Evolutionary conservation across 2,888 invertebrate species (phyloP), one percentile per base, ranked within the genome.

Genomic region (Phengaris arion): DNA sequence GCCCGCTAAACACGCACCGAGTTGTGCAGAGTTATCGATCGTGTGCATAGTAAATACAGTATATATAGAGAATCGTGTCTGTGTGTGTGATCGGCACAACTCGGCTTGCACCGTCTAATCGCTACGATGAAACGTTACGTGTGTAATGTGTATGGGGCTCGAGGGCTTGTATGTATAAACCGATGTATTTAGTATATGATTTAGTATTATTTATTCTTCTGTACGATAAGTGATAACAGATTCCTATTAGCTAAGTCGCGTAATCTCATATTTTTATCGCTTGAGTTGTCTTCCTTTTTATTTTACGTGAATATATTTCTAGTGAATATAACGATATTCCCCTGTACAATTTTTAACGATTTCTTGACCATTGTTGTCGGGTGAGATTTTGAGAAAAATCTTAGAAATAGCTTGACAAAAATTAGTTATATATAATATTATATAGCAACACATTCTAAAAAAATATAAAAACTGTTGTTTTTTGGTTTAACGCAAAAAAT

Each of bases 211-310:
- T 59, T 59, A 64, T 57, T 57, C 2, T 57, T 57, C 0, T 57
- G 57, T 12, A 15, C 15, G 3, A 15, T 54, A 54, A 4, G 10
- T 13, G 52, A 13, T n/a, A 57, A n/a, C 59, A 15, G 10, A 22
- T 70, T 52, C 70, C 52, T 70, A 70, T 51, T 70, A 70, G 52
- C 22, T 52, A 52, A 52, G 52, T 52, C 48, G 51, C 15, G 72
- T 54, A 72, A 72, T 72, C 72, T 72, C 72, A 35, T 54, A 22
- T 13, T 15, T 51, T 72, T 22, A 51, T 70, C 6, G 13, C 4
- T 45, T 64, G 12, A 9, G 35, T 64, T 59, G 59, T 59, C 64
- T 35, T 64, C 64, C 35, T 64, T 57, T 12, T 45, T 15, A 6
- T 64, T 35, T 2, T 35, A 12, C 35, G 35, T 35, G 35, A 1